Evolutionary conservation across 2,113 vertebrate genomes (phyloP).

Genomic region (Dolichotis patagonum): DNA sequence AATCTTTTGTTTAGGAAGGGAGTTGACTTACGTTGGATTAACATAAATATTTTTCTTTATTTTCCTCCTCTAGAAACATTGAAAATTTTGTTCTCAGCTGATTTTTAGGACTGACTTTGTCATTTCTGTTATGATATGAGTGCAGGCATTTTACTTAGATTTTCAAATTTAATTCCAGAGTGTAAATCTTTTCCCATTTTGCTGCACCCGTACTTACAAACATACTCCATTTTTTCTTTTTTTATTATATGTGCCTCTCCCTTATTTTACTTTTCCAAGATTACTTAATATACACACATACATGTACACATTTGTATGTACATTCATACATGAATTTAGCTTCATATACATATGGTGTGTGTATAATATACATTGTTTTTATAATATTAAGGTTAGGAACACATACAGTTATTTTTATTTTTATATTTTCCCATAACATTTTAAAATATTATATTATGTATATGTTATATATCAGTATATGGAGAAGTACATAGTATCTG

Average conservation of each 20-base stretch:
- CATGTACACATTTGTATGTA: not conserved
- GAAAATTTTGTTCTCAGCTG: not conserved
- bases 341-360: not conserved
- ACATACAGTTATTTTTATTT: not conserved
- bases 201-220: not conserved
- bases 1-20: not conserved
- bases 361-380: not conserved
- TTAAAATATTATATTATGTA: not conserved
- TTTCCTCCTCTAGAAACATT: not conserved
- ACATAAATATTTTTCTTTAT: conserved; percentile 5
- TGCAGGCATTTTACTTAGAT: conserved; percentile 37
- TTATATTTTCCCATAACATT: not conserved
- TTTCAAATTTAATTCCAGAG: conserved; percentile 21
- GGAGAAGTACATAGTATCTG: not conserved
- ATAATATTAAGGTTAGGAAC: not conserved
- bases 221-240: conserved; percentile 26
- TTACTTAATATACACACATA: not conserved
- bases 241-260: not conserved
- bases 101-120: conserved; percentile 27
- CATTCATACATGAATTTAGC: not conserved
- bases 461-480: not conserved
- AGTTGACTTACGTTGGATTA: not conserved
- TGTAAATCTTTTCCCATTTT: conserved; percentile 52
- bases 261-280: conserved; percentile 56
- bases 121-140: conserved; percentile 34